Base-by-base conservation (phyloP, 1,140 invertebrate genomes). In the Himalopsyche phryganea region DNA sequence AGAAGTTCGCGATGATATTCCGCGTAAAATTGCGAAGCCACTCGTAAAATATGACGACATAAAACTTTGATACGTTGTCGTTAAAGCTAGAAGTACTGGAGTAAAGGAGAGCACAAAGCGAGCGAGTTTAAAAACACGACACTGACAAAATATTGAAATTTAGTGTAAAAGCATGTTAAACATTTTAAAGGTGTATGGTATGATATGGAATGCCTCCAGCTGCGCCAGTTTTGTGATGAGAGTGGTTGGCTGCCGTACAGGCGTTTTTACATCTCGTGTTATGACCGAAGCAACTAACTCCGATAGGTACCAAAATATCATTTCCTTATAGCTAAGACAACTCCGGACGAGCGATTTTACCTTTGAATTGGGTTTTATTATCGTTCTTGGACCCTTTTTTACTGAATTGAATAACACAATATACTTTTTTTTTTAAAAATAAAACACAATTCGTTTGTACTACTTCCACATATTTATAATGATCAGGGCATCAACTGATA, bases 101-200 rank as follows among this genome's bases (percentile, higher is more conserved):
- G 23, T 3, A 9, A 9, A 9, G 23, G 23, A 3, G 23, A 9
- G 23, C 23, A 28, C 23, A 28, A 28, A 28, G 23, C 23, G 23
- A 3, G 23, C 23, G 9, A 28, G 9, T 28, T 28, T 28, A 28
- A 28, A 28, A 28, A 28, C 23, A 28, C 3, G 50, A 52, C 42
- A 53, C 50, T 53, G 49, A 44, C 53, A 56, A 55, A 50, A 58
- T 52, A 58, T 61, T 47, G 60, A 44, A 56, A 56, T 56, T 56
- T 18, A 18, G 54, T 28, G 19, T 44, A 48, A 57, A 48, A 38
- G 49, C 42, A 33, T 50, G 54, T 53, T 48, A 57, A 56, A 57
- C 49, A 57, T 52, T 57, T 61, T 50, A 54, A 49, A 28, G 23
- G 23, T 28, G 23, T 28, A 28, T 45, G 49, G 23, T 28, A 28